A percentile compares a stretch with the other conserved stretches of the same genome.
These are phyloP conservation scores for Crioceris asparagi DNA, from an alignment of 2,888 invertebrate species.

Conservation along the genomic window DNA sequence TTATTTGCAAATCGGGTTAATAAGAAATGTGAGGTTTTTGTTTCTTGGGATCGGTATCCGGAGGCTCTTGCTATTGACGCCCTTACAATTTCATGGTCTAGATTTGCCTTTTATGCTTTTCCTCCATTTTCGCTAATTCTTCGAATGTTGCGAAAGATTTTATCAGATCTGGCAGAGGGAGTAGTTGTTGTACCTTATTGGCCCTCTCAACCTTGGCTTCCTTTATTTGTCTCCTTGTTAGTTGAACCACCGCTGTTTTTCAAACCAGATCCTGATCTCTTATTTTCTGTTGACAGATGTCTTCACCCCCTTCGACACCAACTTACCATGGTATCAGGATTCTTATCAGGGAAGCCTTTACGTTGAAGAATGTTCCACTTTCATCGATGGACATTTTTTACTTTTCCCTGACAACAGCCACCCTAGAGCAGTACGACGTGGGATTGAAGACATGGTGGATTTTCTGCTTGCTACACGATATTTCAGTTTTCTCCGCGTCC, in stretches of 20 bases:
- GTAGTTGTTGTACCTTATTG: conserved; percentile 4
- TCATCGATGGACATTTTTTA: conserved; percentile 6
- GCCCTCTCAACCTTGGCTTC: conserved; percentile 4
- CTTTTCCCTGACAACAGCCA: conserved; percentile 10
- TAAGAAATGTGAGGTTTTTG: conserved; percentile 3
- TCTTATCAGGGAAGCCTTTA: conserved; percentile 11
- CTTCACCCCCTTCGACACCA: conserved; percentile 1
- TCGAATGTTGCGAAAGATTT: neutral
- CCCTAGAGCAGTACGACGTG: neutral
- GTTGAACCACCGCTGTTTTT: conserved; percentile 3
- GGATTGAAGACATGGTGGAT: too few species aligned
- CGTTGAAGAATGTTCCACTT: conserved; percentile 5
- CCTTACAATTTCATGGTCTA: conserved; percentile 6
- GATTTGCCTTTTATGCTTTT: conserved; percentile 8
- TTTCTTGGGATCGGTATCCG: conserved; percentile 7
- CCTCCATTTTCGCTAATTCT: conserved; percentile 8
- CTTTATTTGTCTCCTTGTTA: conserved; percentile 6
- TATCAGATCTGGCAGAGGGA: conserved; percentile 1
- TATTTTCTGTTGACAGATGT: conserved; percentile 4
- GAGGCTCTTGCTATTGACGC: conserved; percentile 7
- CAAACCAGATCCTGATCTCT: conserved; percentile 3
- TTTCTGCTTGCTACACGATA: conserved; percentile 1
- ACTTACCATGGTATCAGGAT: conserved; percentile 14
- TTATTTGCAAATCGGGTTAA: conserved; percentile 7
- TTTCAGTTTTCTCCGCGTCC: conserved; percentile 5